These are phyloP conservation scores for Nephila pilipes DNA, from an alignment of 1,140 invertebrate species.

Conservation along the genomic window DNA sequence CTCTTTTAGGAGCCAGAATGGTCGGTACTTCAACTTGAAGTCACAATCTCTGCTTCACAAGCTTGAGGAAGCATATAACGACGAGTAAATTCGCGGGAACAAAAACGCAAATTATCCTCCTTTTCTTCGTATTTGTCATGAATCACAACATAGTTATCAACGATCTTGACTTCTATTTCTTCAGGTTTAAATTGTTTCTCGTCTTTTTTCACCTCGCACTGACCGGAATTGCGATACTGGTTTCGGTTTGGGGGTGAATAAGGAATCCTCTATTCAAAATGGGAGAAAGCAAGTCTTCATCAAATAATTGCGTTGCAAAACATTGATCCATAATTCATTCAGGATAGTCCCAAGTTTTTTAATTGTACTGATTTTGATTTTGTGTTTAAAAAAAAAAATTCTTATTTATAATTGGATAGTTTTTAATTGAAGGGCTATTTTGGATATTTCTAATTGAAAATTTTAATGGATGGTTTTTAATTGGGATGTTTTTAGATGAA, in stretches of 20 bases:
- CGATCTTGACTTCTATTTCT: conserved; percentile 80
- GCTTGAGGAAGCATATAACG: conserved; percentile 85
- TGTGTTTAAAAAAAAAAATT: too few species aligned
- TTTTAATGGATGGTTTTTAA: too few species aligned
- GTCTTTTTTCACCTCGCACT: conserved; percentile 75
- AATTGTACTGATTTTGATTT: conserved; percentile 22
- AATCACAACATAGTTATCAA: conserved; percentile 80
- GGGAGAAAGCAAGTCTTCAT: conserved; percentile 77
- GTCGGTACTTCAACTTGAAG: conserved; percentile 88
- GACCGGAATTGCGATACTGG: neutral
- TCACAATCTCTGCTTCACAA: conserved; percentile 85
- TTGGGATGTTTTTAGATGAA: too few species aligned
- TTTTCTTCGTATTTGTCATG: conserved; percentile 80
- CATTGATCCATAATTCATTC: conserved; percentile 78
- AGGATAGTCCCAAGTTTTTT: conserved; percentile 47
- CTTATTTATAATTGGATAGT: too few species aligned
- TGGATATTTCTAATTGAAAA: too few species aligned
- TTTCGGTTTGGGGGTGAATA: conserved; percentile 55
- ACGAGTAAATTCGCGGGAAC: conserved; percentile 89
- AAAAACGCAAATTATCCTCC: conserved; percentile 85
- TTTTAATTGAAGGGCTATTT: too few species aligned
- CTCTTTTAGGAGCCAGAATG: conserved; percentile 85
- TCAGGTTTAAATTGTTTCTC: conserved; percentile 80
- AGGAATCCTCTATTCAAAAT: conserved; percentile 66
- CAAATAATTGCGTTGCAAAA: conserved; percentile 77